These are phyloP conservation scores for Malthinus seriepunctatus DNA, from an alignment of 2,888 invertebrate species.

Conservation along the genomic window DNA sequence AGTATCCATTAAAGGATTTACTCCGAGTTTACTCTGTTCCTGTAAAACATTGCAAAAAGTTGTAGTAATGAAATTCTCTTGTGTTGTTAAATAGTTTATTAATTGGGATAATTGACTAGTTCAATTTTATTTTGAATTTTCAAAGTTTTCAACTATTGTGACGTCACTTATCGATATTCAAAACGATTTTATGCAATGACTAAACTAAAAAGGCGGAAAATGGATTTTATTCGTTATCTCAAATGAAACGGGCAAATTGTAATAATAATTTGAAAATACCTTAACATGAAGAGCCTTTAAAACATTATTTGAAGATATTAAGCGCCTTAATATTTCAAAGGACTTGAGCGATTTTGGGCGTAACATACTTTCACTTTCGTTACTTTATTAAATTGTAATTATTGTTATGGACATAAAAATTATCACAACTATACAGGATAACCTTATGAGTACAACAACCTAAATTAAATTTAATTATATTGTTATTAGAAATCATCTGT, in stretches of 20 bases:
- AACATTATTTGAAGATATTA: not conserved
- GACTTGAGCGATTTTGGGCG: not conserved
- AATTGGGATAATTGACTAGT: no score
- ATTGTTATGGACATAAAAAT: no score
- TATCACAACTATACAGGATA: no score
- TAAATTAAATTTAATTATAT: no score
- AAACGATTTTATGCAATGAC: not conserved
- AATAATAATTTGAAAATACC: not conserved
- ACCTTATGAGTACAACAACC: no score
- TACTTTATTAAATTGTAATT: no score
- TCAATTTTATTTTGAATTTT: not conserved
- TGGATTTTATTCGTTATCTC: not conserved
- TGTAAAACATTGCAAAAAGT: not conserved
- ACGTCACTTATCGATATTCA: no score
- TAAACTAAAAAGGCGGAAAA: not conserved
- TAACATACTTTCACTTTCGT: not conserved
- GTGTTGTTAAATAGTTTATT: no score
- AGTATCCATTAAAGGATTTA: constrained; percentile 69
- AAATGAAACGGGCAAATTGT: not conserved
- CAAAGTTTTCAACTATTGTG: not conserved
- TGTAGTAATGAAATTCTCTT: no score
- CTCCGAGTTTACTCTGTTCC: constrained; percentile 6
- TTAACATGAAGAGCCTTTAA: not conserved
- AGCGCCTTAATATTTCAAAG: not conserved
- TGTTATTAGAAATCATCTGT: no score